Percentiles rank a stretch among this genome's conserved stretches.
phyloP scores from a whole-genome alignment of 23 tunicate species.

The Trididemnum miniatum region DNA sequence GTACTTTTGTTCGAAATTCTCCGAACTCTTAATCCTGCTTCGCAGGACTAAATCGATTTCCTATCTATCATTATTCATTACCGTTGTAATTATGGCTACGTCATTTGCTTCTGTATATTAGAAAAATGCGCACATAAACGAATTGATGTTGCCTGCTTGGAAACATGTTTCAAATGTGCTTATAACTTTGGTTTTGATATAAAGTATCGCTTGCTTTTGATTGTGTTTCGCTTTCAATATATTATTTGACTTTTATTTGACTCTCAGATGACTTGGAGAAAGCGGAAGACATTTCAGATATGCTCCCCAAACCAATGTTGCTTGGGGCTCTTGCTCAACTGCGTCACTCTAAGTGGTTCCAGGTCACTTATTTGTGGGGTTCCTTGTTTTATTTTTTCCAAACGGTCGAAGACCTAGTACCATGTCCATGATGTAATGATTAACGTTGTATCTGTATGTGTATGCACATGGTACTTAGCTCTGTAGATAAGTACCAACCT shows the following conservation, averaged over 20 bases:
- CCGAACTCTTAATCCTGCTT: too few species aligned
- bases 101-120: too few species aligned
- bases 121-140: too few species aligned
- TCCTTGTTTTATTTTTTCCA: constrained; percentile 11
- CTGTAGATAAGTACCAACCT: constrained; percentile 44
- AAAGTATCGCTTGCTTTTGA: neutral
- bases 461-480: constrained; percentile 84
- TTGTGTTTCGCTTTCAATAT: neutral
- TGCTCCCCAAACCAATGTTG: constrained; percentile 59
- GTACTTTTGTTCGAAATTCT: too few species aligned
- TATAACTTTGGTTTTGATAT: too few species aligned
- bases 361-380: constrained; percentile 43
- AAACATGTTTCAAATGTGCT: too few species aligned
- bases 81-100: too few species aligned
- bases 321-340: constrained; percentile 88
- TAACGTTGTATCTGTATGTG: neutral
- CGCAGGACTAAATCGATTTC: too few species aligned
- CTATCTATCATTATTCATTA: too few species aligned
- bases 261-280: constrained; percentile 40
- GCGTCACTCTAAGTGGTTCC: constrained; percentile 91
- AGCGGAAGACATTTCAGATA: constrained; percentile 40
- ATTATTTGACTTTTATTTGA: constrained; percentile 1
- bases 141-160: too few species aligned
- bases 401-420: constrained; percentile 43
- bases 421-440: constrained; percentile 41